These are phyloP conservation scores for Meloidogyne hapla DNA, from an alignment of 1,140 invertebrate species.

Conservation along the genomic window DNA sequence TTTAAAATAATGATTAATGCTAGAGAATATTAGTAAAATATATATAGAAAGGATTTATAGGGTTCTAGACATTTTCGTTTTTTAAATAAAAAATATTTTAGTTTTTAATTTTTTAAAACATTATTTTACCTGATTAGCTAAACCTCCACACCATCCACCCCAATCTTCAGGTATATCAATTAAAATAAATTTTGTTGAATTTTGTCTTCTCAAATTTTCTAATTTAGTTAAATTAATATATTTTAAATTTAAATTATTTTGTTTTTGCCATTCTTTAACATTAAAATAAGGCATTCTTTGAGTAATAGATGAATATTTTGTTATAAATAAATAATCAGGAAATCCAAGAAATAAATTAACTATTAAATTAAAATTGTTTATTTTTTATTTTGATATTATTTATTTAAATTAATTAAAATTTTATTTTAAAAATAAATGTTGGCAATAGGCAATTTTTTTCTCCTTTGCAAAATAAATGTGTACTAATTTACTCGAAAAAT, in stretches of 20 bases:
- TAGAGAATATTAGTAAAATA: too few relatives aligned
- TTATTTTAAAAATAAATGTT: too few relatives aligned
- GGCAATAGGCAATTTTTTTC: too few relatives aligned
- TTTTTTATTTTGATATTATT: neutral
- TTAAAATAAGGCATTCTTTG: neutral
- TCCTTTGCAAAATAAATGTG: too few relatives aligned
- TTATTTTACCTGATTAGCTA: neutral
- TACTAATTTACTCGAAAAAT: too few relatives aligned
- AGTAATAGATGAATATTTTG: neutral
- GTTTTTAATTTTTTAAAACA: neutral
- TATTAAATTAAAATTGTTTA: neutral
- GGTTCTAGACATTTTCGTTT: too few relatives aligned
- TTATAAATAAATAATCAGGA: neutral
- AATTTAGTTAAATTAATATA: neutral
- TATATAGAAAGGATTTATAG: too few relatives aligned
- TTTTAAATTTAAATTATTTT: conserved; percentile 4
- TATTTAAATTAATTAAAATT: too few relatives aligned
- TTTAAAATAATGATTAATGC: too few relatives aligned
- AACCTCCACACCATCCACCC: neutral
- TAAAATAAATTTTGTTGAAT: conserved; percentile 7
- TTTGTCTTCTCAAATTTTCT: neutral
- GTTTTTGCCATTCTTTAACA: neutral
- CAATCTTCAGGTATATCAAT: neutral
- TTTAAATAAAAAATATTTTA: neutral
- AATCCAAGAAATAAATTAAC: neutral